These are phyloP conservation scores for Platanista minor DNA, from an alignment of 2,113 vertebrate species.

Conservation along the genomic window DNA sequence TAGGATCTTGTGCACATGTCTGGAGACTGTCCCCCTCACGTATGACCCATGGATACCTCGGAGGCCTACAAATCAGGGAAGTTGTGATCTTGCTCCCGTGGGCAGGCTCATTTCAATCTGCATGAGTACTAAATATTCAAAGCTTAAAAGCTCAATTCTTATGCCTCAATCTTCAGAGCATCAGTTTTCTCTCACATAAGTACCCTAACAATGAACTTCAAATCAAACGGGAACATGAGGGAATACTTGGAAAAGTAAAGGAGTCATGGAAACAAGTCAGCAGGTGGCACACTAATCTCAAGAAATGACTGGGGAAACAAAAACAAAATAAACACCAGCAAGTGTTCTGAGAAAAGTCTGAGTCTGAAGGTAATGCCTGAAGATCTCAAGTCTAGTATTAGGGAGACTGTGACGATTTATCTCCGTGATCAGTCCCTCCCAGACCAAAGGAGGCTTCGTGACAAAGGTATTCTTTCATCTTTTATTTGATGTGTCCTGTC, in stretches of 20 bases:
- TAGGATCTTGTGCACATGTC: not conserved
- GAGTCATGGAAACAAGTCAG: not conserved
- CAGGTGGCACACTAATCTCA: not conserved
- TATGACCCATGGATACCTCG: fast-evolving
- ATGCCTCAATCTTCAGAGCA: not conserved
- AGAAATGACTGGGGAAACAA: not conserved
- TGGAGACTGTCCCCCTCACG: not conserved
- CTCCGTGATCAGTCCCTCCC: fast-evolving
- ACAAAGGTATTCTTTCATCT: not conserved
- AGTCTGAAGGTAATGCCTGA: too few relatives aligned
- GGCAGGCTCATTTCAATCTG: not conserved
- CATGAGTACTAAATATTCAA: not conserved
- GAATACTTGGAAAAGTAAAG: not conserved
- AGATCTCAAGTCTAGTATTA: fast-evolving
- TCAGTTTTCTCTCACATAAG: not conserved
- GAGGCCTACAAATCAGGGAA: not conserved
- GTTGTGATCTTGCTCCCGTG: fast-evolving
- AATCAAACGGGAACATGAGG: not conserved
- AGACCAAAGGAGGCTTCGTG: not conserved
- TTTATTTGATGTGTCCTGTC: too few relatives aligned
- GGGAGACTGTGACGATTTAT: too few relatives aligned
- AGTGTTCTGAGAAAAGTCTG: not conserved
- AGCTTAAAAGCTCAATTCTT: not conserved
- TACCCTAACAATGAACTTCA: not conserved
- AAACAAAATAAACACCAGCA: not conserved